Percentiles rank a stretch among this genome's conserved stretches.
phyloP scores from a whole-genome alignment of 2,888 invertebrate genomes.

The Tetragonula carbonaria region DNA sequence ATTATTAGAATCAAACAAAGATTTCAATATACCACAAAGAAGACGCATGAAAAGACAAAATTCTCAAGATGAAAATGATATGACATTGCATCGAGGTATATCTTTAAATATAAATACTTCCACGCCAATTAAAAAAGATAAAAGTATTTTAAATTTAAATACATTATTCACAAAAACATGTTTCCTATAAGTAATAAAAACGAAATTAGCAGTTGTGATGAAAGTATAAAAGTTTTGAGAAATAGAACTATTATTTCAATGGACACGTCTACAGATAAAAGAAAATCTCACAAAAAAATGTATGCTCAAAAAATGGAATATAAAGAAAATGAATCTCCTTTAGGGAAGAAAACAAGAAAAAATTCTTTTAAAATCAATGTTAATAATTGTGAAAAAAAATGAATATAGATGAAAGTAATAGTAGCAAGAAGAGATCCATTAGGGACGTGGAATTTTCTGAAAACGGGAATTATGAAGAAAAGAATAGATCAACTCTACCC shows the following conservation, averaged over 20 bases:
- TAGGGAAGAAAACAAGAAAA: slow-evolving; percentile 29
- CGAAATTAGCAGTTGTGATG: not conserved
- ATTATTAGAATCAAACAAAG: not conserved
- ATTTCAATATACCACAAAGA: not conserved
- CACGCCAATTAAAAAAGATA: not conserved
- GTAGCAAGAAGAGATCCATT: slow-evolving; percentile 56
- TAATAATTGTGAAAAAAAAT: not conserved
- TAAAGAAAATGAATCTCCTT: slow-evolving; percentile 52
- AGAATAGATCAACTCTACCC: slow-evolving; percentile 57
- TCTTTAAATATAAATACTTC: not conserved
- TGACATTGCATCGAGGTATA: not conserved
- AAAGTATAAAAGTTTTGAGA: slow-evolving; percentile 53
- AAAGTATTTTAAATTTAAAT: not conserved
- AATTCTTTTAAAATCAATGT: slow-evolving; percentile 6
- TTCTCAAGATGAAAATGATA: not conserved
- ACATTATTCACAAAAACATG: not conserved
- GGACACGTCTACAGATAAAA: slow-evolving; percentile 32
- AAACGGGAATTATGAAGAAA: slow-evolving; percentile 51
- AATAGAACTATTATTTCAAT: slow-evolving; percentile 62
- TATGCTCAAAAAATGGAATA: not conserved
- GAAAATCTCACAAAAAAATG: slow-evolving; percentile 17
- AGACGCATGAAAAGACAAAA: slow-evolving; percentile 28
- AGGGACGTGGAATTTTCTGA: slow-evolving; percentile 68
- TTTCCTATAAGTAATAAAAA: not conserved
- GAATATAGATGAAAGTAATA: slow-evolving; percentile 12